phyloP scores from a whole-genome alignment of 1,140 invertebrate species.

The Planococcus citri region DNA sequence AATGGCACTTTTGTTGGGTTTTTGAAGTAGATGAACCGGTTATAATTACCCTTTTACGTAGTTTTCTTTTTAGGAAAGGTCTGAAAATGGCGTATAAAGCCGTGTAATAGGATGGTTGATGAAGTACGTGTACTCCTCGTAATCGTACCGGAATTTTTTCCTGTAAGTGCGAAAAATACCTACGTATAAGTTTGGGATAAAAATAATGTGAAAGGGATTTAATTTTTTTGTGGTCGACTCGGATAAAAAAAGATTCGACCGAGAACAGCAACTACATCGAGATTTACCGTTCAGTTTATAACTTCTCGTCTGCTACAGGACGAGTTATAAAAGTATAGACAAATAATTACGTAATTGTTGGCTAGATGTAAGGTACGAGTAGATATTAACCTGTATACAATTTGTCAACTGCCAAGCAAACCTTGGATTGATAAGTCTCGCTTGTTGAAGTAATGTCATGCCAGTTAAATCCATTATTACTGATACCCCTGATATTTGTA shows the following conservation, averaged over 20 bases:
- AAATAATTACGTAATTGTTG: not conserved
- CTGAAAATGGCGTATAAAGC: conserved; percentile 36
- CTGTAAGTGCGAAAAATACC: conserved; percentile 31
- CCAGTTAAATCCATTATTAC: conserved; percentile 38
- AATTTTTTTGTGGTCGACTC: too few relatives aligned
- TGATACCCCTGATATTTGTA: conserved; percentile 36
- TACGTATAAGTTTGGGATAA: conserved; percentile 13
- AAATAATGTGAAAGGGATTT: too few relatives aligned
- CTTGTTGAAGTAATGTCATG: conserved; percentile 35
- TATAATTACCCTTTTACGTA: conserved; percentile 31
- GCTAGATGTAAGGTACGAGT: too few relatives aligned
- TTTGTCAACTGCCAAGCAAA: conserved; percentile 28
- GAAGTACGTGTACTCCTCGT: conserved; percentile 37
- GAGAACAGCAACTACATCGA: too few relatives aligned
- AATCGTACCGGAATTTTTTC: conserved; percentile 37
- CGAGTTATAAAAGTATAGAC: too few relatives aligned
- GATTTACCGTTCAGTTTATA: too few relatives aligned
- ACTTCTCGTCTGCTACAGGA: too few relatives aligned
- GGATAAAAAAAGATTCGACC: too few relatives aligned
- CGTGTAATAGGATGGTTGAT: conserved; percentile 38
- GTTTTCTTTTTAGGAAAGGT: conserved; percentile 38
- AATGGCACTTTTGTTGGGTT: not conserved
- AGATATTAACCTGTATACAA: conserved; percentile 27
- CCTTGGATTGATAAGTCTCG: conserved; percentile 35
- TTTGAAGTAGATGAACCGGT: too few relatives aligned